Base-by-base conservation (phyloP, 2,113 vertebrate species). In the Megaceryle maxima region DNA sequence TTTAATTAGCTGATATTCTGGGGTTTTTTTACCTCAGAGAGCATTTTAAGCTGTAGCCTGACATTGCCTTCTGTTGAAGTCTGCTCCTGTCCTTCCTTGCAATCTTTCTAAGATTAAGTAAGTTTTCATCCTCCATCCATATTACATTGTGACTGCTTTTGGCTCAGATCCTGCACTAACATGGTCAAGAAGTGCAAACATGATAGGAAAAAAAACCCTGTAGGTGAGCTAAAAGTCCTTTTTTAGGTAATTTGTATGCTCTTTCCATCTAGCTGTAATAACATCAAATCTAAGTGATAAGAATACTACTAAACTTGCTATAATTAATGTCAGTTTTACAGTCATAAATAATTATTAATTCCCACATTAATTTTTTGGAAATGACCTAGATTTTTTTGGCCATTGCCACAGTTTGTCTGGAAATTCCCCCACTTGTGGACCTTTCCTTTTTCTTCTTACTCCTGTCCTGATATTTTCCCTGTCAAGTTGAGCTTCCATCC, bases 291-390 rank as follows among this genome's bases (percentile, higher is more conserved):
- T 17, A 97, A 98, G 66, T 94, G 95, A 97, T 97, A 97, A 98
- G 91, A 79, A 96, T 96, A 95, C 57, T 88, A 92, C 83, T 97
- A 96, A 96, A 97, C 90, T 96, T 97, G 81, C 72, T 97, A 97
- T 97, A 97, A 98, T 97, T 97, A 97, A 97, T 14, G 48, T 95
- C 95, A 93, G 44, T 70, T 97, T 95, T 85, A 70, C 55, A 96
- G 89, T 95, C 94, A 97, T 98, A 97, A 97, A 97, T 97, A 94
- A 95, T 95, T 92, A 95, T 96, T 97, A 97, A 97, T 96, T 97
- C 51, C 72, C 87, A 92, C 9, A 26, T 88, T 96, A 44, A 41
- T 66, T 96, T 97, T 97, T 97, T 97, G 86, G 84, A 98, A 97
- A 96, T 73, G 78, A 69, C 68, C 85, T 94, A 60, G 60, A 91